Percentiles rank a stretch among this genome's conserved stretches.
Conservation (phyloP, 2,888 invertebrate species). For the Aleiodes leptofemur region DNA sequence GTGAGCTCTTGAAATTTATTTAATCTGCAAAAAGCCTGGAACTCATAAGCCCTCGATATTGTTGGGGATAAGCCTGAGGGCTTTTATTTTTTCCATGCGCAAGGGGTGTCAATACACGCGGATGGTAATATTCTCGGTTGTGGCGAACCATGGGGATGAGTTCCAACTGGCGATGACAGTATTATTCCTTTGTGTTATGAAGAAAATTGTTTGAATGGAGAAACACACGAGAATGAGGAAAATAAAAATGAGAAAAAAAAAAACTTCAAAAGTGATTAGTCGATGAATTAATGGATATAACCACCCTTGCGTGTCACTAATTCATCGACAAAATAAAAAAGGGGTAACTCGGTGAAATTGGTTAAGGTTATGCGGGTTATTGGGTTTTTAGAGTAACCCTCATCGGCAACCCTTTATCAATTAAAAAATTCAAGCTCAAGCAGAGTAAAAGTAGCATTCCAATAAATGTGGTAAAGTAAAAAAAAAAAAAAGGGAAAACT, state of each 20-base stretch:
- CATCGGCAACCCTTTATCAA: slow-evolving; percentile 1
- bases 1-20: slow-evolving; percentile 47
- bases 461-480: too few species aligned
- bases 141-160: too few species aligned
- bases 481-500: too few species aligned
- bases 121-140: too few species aligned
- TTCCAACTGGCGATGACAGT: too few species aligned
- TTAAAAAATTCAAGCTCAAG: too few species aligned
- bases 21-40: slow-evolving; percentile 59
- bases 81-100: not conserved
- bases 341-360: slow-evolving; percentile 27
- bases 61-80: slow-evolving; percentile 35
- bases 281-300: slow-evolving; percentile 18
- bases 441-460: too few species aligned
- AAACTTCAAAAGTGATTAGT: slow-evolving; percentile 16
- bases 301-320: slow-evolving; percentile 9
- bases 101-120: not conserved
- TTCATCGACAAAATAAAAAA: slow-evolving; percentile 1
- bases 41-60: slow-evolving; percentile 56
- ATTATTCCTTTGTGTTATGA: too few species aligned
- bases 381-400: slow-evolving; percentile 48
- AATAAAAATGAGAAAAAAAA: slow-evolving; percentile 41
- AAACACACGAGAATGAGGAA: slow-evolving; percentile 14
- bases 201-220: slow-evolving; percentile 37
- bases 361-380: slow-evolving; percentile 52